Base-by-base conservation (phyloP, 2,113 vertebrate species). In the Cromileptes altivelis region DNA sequence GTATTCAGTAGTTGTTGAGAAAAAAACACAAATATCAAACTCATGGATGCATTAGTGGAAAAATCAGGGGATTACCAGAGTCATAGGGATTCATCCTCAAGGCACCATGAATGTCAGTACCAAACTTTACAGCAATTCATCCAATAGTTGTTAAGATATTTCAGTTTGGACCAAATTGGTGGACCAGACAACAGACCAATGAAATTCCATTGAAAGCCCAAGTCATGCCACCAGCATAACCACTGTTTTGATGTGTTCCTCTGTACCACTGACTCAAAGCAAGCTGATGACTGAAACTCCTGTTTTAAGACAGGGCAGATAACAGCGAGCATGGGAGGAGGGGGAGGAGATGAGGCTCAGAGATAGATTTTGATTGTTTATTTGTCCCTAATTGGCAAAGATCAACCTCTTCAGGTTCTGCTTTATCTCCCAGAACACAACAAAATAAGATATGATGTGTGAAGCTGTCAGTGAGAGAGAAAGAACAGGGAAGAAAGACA, bases 321-420 rank as follows among this genome's bases (percentile, higher is more conserved):
- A 64, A 63, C 56, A 77, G 30, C 52, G 49, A 63, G 40, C 4
- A 27, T 33, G 69, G 33, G 23, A 50, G 55, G 30, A 65, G 49
- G 65, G 21, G 14, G 25, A 58, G 50, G 14, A 56, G 64, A 62
- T 60, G 19, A 8, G 5, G 50, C 50, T 73, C 65, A 69, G 42
- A 79, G 72, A 75, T 72, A 78, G 21, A 40, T 75, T 65, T 14
- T 52, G 30, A 64, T 23, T 74, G 67, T 85, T 68, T 83, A 68
- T 67, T 84, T 82, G 74, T 73, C 19, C 30, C 57, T 42, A 70
- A 80, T 61, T 62, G 25, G 60, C 42, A 45, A 45, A 69, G 45
- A 76, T 72, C 25, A 71, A 25, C 15, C 1, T 23, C 25, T 61
- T 61, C 0, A 12, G 13, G 23, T n/a, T 68, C 3, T 14, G 63